Base-by-base conservation (phyloP, 2,888 invertebrate genomes). In the Carabus problematicus region DNA sequence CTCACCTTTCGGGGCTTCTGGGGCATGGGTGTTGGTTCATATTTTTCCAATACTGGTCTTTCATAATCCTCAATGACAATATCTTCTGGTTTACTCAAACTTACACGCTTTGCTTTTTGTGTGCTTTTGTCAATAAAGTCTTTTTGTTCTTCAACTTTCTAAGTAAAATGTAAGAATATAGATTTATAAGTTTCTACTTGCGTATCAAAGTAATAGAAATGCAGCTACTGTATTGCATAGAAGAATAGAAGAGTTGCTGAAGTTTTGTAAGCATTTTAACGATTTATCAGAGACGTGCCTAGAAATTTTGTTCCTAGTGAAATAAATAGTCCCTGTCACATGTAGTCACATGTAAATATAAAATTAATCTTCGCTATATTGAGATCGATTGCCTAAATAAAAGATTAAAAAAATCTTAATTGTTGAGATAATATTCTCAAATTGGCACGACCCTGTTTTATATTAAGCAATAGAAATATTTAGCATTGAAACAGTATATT, bases 1-100 rank as follows among this genome's bases (percentile, higher is more conserved):
- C 47, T 75, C 79, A 82, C 81, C 81, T 82, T 67, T 60, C 41
- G 47, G 40, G 42, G 11, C 52, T 67, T 67, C 55, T 59, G 18
- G 12, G 67, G 60, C 52, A 67, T 52, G 42, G 78, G 77, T 64
- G 74, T 74, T 61, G 86, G 85, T 79, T 90, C 89, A 75, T 87
- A 91, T 80, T 87, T 87, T 77, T 91, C 91, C 70, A 91, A 84
- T 1, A 87, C 89, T 1, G 92, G 89, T 73, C 91, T 86, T 41
- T 92, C 92, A 76, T 93, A 93, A 79, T 93, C 92, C 8, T 89
- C 86, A 63, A 88, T 67, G 42, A 67, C 42, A 41, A 67, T 67
- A 47, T 67, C 67, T n/a, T 67, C 67, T 11, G 67, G 67, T 49
- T 60, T 67, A 67, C 19, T 14, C 67, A 67, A 67, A 67, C 60